Conservation (phyloP, 2,888 invertebrate species). For the Diplolepis rosae region DNA sequence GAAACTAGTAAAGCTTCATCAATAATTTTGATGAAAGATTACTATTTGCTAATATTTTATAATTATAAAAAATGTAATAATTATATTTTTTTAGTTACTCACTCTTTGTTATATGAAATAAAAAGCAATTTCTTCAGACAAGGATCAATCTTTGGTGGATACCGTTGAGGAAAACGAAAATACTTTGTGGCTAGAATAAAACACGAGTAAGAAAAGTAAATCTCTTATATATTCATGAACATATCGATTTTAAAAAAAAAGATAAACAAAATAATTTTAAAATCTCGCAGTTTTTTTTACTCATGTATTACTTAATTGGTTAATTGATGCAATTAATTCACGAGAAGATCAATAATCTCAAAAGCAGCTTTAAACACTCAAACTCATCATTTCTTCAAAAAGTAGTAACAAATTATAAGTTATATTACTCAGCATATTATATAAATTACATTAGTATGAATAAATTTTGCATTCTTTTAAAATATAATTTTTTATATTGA, state of each 20-base stretch:
- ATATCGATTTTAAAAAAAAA: neutral
- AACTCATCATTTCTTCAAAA: neutral
- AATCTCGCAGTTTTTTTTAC: too few species aligned
- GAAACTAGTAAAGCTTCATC: neutral
- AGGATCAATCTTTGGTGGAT: conserved; percentile 41
- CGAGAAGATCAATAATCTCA: too few species aligned
- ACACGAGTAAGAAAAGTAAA: conserved; percentile 44
- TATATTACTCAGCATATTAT: neutral
- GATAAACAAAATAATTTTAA: too few species aligned
- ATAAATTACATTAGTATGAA: neutral
- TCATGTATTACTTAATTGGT: too few species aligned
- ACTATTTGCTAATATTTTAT: neutral
- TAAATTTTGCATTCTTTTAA: neutral
- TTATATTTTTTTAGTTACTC: conserved; percentile 38
- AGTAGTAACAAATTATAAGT: neutral
- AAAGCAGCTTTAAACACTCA: too few species aligned
- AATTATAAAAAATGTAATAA: neutral
- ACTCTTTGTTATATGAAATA: conserved; percentile 45
- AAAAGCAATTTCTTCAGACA: conserved; percentile 39
- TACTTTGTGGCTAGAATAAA: conserved; percentile 44
- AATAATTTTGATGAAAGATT: neutral
- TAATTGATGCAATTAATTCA: too few species aligned
- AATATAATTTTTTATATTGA: neutral
- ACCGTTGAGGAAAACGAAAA: conserved; percentile 36
- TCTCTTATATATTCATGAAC: neutral